A percentile compares a stretch with the other conserved stretches of the same genome.
These are phyloP conservation scores for Atherix ibis DNA, from an alignment of 2,888 invertebrate genomes.

Conservation along the genomic window DNA sequence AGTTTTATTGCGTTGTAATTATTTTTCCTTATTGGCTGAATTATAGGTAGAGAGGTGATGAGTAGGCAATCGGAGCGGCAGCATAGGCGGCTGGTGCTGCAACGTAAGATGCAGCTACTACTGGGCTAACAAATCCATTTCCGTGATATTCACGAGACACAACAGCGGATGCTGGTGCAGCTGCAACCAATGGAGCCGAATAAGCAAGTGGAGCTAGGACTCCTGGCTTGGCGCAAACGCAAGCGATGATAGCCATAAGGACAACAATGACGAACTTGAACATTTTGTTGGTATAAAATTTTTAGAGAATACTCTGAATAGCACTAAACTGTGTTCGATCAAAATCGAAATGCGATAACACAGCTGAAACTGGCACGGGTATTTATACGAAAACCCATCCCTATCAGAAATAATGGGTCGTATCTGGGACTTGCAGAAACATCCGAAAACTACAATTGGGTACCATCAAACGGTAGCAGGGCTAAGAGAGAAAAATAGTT, in stretches of 20 bases:
- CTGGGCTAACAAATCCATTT: conserved; percentile 23
- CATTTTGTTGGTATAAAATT: conserved; percentile 11
- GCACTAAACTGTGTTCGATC: too few species aligned
- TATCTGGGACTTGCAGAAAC: too few species aligned
- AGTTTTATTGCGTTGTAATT: too few species aligned
- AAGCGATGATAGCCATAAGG: conserved; percentile 29
- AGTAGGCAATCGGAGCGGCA: conserved; percentile 26
- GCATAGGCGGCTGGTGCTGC: conserved; percentile 28
- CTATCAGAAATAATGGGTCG: too few species aligned
- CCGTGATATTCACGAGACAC: conserved; percentile 41
- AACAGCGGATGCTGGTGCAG: conserved; percentile 27
- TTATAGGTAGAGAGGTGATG: too few species aligned
- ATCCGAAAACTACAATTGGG: too few species aligned
- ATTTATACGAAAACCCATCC: too few species aligned
- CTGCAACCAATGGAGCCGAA: conserved; percentile 13
- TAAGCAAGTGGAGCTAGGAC: conserved; percentile 14
- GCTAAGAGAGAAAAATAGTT: too few species aligned
- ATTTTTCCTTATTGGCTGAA: too few species aligned
- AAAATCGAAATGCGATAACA: too few species aligned
- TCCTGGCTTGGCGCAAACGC: conserved; percentile 30
- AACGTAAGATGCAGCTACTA: conserved; percentile 30
- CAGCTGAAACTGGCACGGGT: too few species aligned
- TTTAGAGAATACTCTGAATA: background rate
- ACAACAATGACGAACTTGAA: conserved; percentile 22
- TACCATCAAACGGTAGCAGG: too few species aligned